Conservation (phyloP, 2,113 vertebrate species). For the Motacilla tschutschensis region DNA sequence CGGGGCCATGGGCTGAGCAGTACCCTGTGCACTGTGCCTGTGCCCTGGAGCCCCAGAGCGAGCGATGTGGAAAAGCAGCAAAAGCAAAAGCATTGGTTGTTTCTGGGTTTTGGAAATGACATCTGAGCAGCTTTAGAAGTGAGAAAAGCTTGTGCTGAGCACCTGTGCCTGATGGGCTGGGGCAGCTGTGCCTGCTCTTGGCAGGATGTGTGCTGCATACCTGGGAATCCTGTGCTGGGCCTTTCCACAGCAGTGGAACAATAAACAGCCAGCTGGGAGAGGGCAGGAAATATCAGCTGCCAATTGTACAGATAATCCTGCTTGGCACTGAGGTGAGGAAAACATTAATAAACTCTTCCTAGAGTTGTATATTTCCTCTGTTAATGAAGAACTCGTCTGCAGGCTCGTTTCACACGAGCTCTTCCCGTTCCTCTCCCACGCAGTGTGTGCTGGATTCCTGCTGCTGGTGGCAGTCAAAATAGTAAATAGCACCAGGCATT, state of each 20-base stretch:
- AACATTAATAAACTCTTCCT: constrained; percentile 27
- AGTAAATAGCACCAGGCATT: constrained; percentile 54
- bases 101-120: not conserved
- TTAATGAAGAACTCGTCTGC: constrained; percentile 20
- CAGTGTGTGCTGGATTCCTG: not conserved
- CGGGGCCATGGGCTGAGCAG: fast-evolving
- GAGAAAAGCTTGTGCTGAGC: not conserved
- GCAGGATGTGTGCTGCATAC: not conserved
- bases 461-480: constrained; percentile 41
- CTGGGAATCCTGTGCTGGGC: not conserved
- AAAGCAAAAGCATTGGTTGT: not conserved
- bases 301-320: constrained; percentile 45
- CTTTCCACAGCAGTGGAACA: constrained; percentile 3
- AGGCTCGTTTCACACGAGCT: not conserved
- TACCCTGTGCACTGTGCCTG: not conserved
- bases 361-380: not conserved
- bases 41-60: fast-evolving
- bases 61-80: fast-evolving
- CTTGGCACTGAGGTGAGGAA: constrained; percentile 50
- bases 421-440: constrained; percentile 14
- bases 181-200: not conserved
- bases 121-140: not conserved
- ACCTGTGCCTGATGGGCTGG: fast-evolving
- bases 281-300: constrained; percentile 33
- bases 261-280: not conserved